These are phyloP conservation scores for Leptonema lineaticorne DNA, from an alignment of 1,140 invertebrate species.

Conservation along the genomic window DNA sequence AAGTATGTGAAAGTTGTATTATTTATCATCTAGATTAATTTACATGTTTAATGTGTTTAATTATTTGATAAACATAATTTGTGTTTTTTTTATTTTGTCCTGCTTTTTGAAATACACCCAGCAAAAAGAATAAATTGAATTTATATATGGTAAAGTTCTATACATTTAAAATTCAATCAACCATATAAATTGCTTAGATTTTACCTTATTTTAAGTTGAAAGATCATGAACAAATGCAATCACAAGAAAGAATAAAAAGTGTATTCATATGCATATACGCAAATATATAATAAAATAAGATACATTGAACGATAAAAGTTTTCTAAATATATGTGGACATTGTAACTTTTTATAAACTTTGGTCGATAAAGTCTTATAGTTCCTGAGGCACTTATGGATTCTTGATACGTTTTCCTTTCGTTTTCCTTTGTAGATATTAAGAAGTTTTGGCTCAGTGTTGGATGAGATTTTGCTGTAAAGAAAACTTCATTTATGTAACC, in stretches of 20 bases:
- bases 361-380: slow-evolving; percentile 30
- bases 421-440: slow-evolving; percentile 29
- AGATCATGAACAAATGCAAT: neutral
- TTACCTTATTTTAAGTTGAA: too few species aligned
- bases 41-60: too few species aligned
- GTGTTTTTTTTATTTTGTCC: too few species aligned
- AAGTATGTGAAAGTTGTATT: too few species aligned
- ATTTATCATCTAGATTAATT: too few species aligned
- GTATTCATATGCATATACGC: neutral
- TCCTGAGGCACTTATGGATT: slow-evolving; percentile 30
- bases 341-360: slow-evolving; percentile 35
- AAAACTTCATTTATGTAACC: slow-evolving; percentile 25
- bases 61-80: too few species aligned
- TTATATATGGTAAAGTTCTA: too few species aligned
- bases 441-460: slow-evolving; percentile 21
- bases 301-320: slow-evolving; percentile 2
- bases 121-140: too few species aligned
- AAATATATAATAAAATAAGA: neutral
- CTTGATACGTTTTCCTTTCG: slow-evolving; percentile 30
- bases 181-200: too few species aligned
- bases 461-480: slow-evolving; percentile 12
- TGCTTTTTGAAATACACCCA: too few species aligned
- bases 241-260: too few species aligned
- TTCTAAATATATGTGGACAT: slow-evolving; percentile 30
- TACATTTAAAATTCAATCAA: too few species aligned